phyloP scores from a whole-genome alignment of 2,797 vertebrate species.

The Cossypha caffra region DNA sequence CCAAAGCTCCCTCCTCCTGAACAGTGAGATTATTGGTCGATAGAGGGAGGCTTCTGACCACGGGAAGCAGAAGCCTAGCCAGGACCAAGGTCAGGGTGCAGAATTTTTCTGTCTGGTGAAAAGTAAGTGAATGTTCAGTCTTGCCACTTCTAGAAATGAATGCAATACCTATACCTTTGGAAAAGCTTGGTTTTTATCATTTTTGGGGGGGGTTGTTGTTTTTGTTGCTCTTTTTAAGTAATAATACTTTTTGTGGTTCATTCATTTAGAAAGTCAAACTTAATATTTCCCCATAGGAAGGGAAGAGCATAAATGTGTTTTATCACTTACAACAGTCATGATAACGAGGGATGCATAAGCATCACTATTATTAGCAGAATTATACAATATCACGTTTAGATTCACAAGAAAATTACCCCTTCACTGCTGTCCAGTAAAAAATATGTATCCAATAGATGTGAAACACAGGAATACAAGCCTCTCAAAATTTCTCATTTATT shows the following conservation, averaged over 20 bases:
- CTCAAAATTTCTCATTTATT: neutral
- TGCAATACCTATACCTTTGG: neutral
- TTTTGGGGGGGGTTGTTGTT: no score
- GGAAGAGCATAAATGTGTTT: neutral
- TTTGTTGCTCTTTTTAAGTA: neutral
- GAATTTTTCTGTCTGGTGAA: neutral
- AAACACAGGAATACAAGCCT: neutral
- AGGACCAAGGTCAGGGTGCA: neutral
- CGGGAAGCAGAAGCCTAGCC: neutral
- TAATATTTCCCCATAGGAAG: neutral
- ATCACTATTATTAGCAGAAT: neutral
- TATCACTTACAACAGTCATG: neutral
- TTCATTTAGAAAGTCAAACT: neutral
- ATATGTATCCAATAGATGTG: fast-evolving
- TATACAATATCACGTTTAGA: neutral
- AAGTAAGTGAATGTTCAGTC: neutral
- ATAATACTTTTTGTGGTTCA: neutral
- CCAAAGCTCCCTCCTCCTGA: neutral
- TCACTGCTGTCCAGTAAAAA: neutral
- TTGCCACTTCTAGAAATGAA: neutral
- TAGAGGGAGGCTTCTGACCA: constrained; percentile 60
- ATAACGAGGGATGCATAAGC: neutral
- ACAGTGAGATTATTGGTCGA: neutral
- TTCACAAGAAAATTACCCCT: neutral
- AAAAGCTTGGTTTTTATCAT: fast-evolving